These are phyloP conservation scores for Limnephilus marmoratus DNA, from an alignment of 2,888 invertebrate genomes.

Conservation along the genomic window DNA sequence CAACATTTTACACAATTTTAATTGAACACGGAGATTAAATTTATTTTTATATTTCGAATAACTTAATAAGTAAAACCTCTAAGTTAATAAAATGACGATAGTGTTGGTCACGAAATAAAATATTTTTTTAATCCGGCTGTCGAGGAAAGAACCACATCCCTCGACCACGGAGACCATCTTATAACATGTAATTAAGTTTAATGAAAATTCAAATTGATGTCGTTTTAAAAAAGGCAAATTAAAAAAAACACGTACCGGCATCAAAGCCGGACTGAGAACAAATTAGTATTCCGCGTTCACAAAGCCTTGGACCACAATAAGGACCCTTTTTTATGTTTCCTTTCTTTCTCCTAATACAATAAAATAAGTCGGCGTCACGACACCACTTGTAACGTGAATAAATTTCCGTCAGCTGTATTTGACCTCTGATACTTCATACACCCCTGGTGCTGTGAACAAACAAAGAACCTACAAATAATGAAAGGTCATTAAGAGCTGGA, in stretches of 20 bases:
- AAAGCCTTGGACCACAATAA: not conserved
- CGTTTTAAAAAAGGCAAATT: not conserved
- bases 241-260: not conserved
- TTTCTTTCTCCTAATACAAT: slow-evolving; percentile 36
- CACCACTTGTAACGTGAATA: slow-evolving; percentile 28
- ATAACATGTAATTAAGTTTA: not conserved
- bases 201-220: not conserved
- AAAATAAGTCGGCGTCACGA: slow-evolving; percentile 35
- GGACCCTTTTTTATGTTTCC: slow-evolving; percentile 26
- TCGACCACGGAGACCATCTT: not conserved
- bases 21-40: too few relatives aligned
- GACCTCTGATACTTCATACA: not conserved
- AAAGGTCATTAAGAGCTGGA: not conserved
- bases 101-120: too few relatives aligned
- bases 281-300: not conserved
- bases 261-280: not conserved
- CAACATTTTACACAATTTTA: too few relatives aligned
- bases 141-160: too few relatives aligned
- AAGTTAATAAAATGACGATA: too few relatives aligned
- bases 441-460: not conserved
- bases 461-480: not conserved
- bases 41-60: too few relatives aligned
- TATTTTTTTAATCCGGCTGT: too few relatives aligned
- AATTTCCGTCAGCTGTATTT: slow-evolving; percentile 28
- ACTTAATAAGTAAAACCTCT: too few relatives aligned